Percentiles rank a stretch among this genome's conserved stretches.
Evolutionary conservation across 1,140 invertebrate genomes (phyloP).

Genomic region (Bombus pascuorum): DNA sequence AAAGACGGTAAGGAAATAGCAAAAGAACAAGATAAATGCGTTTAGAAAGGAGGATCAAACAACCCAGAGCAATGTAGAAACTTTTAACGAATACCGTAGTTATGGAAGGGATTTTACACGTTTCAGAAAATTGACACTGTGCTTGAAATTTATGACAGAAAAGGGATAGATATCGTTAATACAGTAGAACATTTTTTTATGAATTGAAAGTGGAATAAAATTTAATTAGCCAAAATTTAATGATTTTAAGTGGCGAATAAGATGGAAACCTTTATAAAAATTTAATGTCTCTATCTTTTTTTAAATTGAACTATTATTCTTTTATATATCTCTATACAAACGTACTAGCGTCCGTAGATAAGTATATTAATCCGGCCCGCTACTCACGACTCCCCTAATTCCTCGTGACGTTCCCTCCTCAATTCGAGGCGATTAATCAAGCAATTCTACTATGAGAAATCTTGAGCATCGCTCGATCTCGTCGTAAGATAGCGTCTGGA

Average conservation of each 20-base stretch:
- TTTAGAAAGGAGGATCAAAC: not conserved
- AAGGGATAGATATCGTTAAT: too few species aligned
- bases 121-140: too few species aligned
- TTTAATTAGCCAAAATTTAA: too few species aligned
- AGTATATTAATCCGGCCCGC: not conserved
- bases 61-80: not conserved
- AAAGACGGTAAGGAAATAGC: not conserved
- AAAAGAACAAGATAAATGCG: not conserved
- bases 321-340: not conserved
- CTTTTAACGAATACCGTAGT: not conserved
- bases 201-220: too few species aligned
- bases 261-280: too few species aligned
- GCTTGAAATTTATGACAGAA: too few species aligned
- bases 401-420: not conserved
- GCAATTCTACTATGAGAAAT: not conserved
- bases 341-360: not conserved
- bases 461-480: not conserved
- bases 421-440: constrained; percentile 1
- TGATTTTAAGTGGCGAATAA: too few species aligned
- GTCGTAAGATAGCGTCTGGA: not conserved
- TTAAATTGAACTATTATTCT: not conserved
- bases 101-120: too few species aligned
- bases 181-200: too few species aligned
- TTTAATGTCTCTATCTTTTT: not conserved
- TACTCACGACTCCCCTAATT: not conserved